Percentiles rank a stretch among this genome's conserved stretches.
phyloP scores from a whole-genome alignment of 2,113 vertebrate genomes.

The Ameiurus melas region DNA sequence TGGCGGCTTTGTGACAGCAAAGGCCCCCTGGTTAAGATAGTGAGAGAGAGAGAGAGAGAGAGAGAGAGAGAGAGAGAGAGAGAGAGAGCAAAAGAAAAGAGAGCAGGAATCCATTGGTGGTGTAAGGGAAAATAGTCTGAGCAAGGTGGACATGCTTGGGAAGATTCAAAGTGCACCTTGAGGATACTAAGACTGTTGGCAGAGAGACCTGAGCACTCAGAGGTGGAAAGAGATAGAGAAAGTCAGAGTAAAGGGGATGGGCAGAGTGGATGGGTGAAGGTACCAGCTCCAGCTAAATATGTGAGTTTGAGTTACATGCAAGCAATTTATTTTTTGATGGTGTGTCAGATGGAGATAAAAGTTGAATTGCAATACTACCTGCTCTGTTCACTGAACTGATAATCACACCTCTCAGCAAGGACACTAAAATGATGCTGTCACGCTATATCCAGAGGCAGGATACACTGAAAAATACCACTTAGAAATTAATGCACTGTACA shows the following conservation, averaged over 20 bases:
- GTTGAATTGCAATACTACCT: conserved; percentile 34
- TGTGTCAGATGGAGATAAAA: conserved; percentile 41
- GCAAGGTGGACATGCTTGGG: conserved; percentile 38
- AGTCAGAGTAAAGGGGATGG: conserved; percentile 33
- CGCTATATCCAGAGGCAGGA: conserved; percentile 34
- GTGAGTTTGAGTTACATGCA: conserved; percentile 61
- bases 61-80: conserved; percentile 1
- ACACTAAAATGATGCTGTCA: conserved; percentile 57
- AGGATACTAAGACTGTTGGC: conserved; percentile 29
- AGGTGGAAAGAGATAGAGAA: conserved; percentile 30
- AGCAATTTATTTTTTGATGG: conserved; percentile 32
- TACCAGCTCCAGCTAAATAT: conserved; percentile 49
- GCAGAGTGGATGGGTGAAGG: conserved; percentile 49
- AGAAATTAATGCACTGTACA: neutral
- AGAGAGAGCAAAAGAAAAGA: conserved; percentile 22
- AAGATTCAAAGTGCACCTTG: conserved; percentile 39
- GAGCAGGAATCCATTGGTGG: conserved; percentile 48
- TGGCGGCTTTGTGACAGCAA: conserved; percentile 88
- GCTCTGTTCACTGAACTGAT: conserved; percentile 34
- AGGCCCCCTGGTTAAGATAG: conserved; percentile 40
- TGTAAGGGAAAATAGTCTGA: conserved; percentile 40
- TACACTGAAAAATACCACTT: neutral
- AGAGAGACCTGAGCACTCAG: conserved; percentile 34
- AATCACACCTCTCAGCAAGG: conserved; percentile 47
- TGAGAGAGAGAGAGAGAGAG: neutral